Base-by-base conservation (phyloP, 2,888 invertebrate genomes). In the Monochamus alternatus region DNA sequence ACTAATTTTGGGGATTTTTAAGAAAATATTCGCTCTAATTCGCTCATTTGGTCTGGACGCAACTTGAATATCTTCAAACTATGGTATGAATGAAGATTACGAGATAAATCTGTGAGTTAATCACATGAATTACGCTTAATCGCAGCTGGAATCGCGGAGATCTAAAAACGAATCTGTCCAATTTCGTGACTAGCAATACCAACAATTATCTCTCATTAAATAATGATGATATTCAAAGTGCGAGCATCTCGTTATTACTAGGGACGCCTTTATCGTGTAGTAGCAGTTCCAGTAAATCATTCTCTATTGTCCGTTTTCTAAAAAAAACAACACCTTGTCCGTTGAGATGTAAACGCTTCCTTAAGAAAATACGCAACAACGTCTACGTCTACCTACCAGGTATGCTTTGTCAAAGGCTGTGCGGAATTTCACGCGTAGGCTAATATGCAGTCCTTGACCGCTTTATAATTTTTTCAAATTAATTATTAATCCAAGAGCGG, bases 361-460 rank as follows among this genome's bases (percentile, higher is more conserved):
- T 47, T 44, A 47, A 66, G 47, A 66, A 66, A 66, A 47, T 66
- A 66, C 47, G 47, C 47, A 63, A 22, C 38, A 66, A 12, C n/a
- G 65, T 66, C 52, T 12, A 66, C 51, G 30, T 66, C 65, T 52
- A 51, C 65, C 65, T 66, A 66, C 65, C 47, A 47, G 65, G 32
- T 66, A 66, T 31, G 51, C 65, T 47, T 66, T 66, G 65, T 66
- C 47, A 47, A 47, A 51, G 65, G 44, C 65, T 12, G 44, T 22
- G 22, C 22, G 65, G 65, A 66, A 66, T 66, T 66, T 66, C 47
- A n/a, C n/a, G 47, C 52, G 65, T 66, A 66, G 65, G 65, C 51
- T 66, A 22, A 8, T 51, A 52, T 32, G 44, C 51, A 22, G 47
- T 66, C 65, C 65, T 66, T 66, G 65, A 66, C 65, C 65, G 52